Evolutionary conservation across 37 sponge, comb jelly and placozoan species (phyloP), one percentile per base, ranked within the genome.

Genomic region (Hormiphora californensis): DNA sequence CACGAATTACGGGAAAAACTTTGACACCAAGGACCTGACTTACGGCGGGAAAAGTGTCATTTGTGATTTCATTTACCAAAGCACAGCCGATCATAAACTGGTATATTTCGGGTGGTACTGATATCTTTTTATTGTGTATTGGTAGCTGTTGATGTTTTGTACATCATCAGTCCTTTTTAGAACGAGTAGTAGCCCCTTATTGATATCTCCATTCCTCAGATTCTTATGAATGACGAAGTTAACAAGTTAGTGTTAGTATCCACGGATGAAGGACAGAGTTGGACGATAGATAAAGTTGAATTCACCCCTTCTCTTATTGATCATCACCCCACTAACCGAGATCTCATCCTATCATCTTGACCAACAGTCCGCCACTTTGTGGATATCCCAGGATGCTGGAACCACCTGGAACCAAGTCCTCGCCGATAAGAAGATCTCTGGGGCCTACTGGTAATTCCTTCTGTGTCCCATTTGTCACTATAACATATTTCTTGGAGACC

Each of bases 1-100:
- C 11, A 89, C 85, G 21, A 88, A 90, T 63, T 90, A 90, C 41
- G 90, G 90, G 0, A 25, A 32, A 0, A 59, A 67, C 7, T 90
- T 88, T 53, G 51, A 27, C 21, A 85, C 30, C 4, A 33, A 32
- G 11, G 23, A 22, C 4, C n/a, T 73, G n/a, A 73, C 46, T 11
- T 22, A 43, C 19, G 44, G 35, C 25, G 46, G 46, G 1, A 15
- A n/a, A 33, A 36, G 17, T 22, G 81, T 46, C 35, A 73, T 73
- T 46, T 73, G 35, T 27, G 21, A 7, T 28, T 73, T 43, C 46
- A 41, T 73, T 4, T 73, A 73, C 25, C 81, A 73, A 28, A 73
- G 81, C 81, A 43, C 46, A 28, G 21, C 81, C 1, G 43, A 73
- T 33, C 32, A 73, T 28, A 33, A 73, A 40, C 32, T 36, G 81